Conservation (phyloP, 2,888 invertebrate species). For the Eupithecia pulchellata region DNA sequence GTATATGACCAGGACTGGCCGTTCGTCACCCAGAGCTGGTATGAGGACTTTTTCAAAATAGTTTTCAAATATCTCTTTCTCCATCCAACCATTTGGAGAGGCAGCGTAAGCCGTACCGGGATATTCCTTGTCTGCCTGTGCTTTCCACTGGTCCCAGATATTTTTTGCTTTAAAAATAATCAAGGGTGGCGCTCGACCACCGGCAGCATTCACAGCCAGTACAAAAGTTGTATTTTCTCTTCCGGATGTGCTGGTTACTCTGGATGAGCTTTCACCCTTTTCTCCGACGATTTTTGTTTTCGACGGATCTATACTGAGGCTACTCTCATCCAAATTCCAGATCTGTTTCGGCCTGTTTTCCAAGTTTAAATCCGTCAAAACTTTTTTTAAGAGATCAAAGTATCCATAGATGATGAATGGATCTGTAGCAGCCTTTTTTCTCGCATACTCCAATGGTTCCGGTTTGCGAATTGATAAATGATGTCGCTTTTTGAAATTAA, state of each 20-base stretch:
- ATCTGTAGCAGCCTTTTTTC: neutral
- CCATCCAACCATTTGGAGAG: conserved; percentile 1
- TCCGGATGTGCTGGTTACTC: neutral
- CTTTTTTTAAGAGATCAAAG: neutral
- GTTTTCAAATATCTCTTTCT: neutral
- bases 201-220: neutral
- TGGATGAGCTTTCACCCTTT: neutral
- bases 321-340: conserved; percentile 17
- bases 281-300: conserved; percentile 6
- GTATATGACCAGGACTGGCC: neutral
- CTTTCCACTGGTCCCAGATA: neutral
- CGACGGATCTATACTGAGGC: conserved; percentile 43
- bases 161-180: conserved; percentile 2
- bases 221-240: conserved; percentile 1
- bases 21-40: neutral
- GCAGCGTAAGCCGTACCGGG: neutral
- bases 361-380: neutral
- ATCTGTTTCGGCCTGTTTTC: neutral
- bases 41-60: neutral
- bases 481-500: no score
- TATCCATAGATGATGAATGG: neutral
- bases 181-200: no score
- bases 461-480: no score
- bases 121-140: neutral
- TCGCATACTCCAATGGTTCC: no score